Evolutionary conservation across 2,888 invertebrate genomes (phyloP).

Genomic region (Parnassius smintheus): DNA sequence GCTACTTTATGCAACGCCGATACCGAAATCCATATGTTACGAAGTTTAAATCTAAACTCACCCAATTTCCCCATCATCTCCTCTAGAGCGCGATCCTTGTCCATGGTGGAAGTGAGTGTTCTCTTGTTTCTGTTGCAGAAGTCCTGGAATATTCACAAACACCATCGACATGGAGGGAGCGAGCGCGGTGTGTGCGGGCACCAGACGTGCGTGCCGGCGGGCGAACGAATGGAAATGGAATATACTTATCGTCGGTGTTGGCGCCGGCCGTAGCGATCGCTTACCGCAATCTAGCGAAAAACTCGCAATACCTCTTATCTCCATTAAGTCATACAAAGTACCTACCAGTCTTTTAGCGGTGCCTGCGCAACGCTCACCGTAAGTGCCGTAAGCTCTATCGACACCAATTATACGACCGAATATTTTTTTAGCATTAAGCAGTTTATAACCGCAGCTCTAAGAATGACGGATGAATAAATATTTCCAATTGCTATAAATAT

Average conservation of each 20-base stretch:
- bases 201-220: constrained; percentile 69
- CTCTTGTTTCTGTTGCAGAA: constrained; percentile 35
- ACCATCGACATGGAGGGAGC: constrained; percentile 53
- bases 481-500: no score
- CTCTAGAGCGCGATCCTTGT: constrained; percentile 83
- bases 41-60: constrained; percentile 51
- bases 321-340: constrained; percentile 40
- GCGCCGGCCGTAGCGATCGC: constrained; percentile 51
- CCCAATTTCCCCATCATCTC: constrained; percentile 85
- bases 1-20: constrained; percentile 30
- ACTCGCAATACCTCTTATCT: constrained; percentile 65
- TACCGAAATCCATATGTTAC: constrained; percentile 50
- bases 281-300: constrained; percentile 68
- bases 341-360: constrained; percentile 39
- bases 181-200: constrained; percentile 52
- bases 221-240: constrained; percentile 75
- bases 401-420: neutral
- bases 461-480: no score
- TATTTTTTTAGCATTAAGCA: neutral
- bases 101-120: constrained; percentile 63
- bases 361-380: constrained; percentile 18
- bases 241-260: constrained; percentile 53
- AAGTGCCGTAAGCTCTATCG: constrained; percentile 1
- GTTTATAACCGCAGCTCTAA: no score
- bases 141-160: constrained; percentile 61